phyloP scores from a whole-genome alignment of 2,888 invertebrate species.

The Yponomeuta sedellus region DNA sequence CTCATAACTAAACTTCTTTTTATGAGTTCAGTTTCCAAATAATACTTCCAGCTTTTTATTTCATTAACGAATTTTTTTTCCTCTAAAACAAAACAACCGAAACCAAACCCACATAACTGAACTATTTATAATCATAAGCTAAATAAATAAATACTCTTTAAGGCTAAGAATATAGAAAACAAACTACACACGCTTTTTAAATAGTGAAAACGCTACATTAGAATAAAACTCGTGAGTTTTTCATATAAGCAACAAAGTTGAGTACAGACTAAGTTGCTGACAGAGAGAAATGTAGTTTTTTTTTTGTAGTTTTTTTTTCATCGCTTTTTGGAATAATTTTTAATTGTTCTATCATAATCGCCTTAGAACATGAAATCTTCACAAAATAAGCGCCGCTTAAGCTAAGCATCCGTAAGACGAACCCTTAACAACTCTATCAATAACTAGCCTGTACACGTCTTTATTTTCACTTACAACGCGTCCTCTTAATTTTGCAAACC shows the following conservation, averaged over 20 bases:
- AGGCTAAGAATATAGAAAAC: constrained; percentile 49
- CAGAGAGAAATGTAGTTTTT: not conserved
- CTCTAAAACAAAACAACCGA: constrained; percentile 17
- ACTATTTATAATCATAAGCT: constrained; percentile 20
- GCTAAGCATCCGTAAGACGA: not conserved
- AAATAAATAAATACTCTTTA: constrained; percentile 44
- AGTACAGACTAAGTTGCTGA: not conserved
- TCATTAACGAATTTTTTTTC: not conserved
- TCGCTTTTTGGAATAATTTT: not conserved
- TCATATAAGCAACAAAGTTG: not conserved
- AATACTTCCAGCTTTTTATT: constrained; percentile 6
- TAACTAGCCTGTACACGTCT: not conserved
- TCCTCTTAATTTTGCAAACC: not conserved
- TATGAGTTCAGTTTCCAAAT: constrained; percentile 31
- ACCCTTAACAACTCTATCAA: not conserved
- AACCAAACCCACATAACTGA: constrained; percentile 39
- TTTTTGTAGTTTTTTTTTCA: not conserved
- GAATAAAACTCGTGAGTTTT: not conserved
- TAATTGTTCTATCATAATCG: not conserved
- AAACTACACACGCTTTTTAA: constrained; percentile 24
- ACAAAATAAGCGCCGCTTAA: not conserved
- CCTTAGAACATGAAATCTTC: not conserved
- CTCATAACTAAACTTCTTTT: constrained; percentile 28
- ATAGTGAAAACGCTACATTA: constrained; percentile 20
- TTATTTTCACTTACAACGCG: not conserved